These are phyloP conservation scores for Herpetotheres cachinnans DNA, from an alignment of 2,113 vertebrate species.

Conservation along the genomic window DNA sequence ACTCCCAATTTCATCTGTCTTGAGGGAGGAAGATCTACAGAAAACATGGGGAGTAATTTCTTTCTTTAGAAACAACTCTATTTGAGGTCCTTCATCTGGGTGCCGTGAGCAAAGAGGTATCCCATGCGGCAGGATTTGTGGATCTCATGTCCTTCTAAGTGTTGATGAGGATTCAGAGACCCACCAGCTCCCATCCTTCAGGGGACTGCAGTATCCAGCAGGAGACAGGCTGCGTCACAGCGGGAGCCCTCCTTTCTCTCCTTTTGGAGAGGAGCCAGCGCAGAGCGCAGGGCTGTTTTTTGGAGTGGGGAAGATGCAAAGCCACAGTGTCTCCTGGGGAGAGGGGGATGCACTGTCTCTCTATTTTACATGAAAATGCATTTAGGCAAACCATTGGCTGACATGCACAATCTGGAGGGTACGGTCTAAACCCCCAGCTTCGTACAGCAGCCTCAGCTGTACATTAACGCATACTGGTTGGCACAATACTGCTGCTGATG, in stretches of 20 bases:
- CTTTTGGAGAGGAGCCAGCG: background rate
- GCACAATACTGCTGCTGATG: background rate
- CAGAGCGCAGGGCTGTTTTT: background rate
- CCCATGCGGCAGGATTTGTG: background rate
- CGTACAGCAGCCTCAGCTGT: background rate
- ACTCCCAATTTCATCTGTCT: background rate
- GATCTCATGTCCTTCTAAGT: background rate
- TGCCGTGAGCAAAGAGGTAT: background rate
- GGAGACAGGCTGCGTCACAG: background rate
- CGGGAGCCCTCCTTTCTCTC: background rate
- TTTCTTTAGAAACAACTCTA: background rate
- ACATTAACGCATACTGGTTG: background rate
- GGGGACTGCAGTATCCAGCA: fast-evolving
- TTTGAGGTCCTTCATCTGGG: background rate
- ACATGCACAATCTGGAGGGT: background rate
- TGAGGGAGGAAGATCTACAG: background rate
- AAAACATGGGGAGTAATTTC: background rate
- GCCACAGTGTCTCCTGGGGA: background rate
- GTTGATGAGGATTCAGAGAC: background rate
- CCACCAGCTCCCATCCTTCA: background rate
- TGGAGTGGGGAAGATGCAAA: background rate
- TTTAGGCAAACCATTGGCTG: background rate
- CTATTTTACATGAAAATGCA: background rate
- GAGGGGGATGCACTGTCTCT: background rate
- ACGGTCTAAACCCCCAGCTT: fast-evolving